Percentiles rank a stretch among this genome's conserved stretches.
Conservation (phyloP, 2,797 vertebrate genomes). For the Botia kubotai region DNA sequence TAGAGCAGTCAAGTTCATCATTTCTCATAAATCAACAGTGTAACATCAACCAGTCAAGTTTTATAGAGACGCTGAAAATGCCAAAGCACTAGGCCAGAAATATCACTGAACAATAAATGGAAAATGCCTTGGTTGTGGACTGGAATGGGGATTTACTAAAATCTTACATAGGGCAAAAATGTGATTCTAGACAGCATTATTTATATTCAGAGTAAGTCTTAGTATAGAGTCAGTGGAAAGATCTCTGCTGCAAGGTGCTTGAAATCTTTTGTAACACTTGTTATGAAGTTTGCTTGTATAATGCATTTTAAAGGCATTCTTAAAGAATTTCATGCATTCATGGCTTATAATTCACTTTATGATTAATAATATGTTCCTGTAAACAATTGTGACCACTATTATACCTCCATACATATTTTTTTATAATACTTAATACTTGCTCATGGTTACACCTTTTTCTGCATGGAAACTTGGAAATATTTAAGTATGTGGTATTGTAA, state of each 20-base stretch:
- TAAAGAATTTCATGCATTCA: no score
- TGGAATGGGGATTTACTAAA: conserved; percentile 20
- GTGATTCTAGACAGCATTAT: conserved; percentile 13
- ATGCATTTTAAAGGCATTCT: neutral
- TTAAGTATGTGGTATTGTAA: no score
- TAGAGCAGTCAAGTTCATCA: conserved; percentile 31
- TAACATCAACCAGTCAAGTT: conserved; percentile 34
- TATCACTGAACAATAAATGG: conserved; percentile 46
- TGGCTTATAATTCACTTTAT: no score
- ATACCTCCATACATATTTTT: neutral
- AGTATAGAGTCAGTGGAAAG: neutral
- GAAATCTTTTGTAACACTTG: neutral
- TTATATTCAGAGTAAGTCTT: conserved; percentile 24
- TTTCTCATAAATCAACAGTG: conserved; percentile 44
- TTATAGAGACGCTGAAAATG: conserved; percentile 42
- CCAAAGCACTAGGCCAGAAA: conserved; percentile 43
- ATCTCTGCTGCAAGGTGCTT: neutral
- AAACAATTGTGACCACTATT: neutral
- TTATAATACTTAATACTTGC: neutral
- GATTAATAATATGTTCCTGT: neutral
- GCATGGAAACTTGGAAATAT: no score
- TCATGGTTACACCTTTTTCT: no score
- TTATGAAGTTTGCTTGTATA: neutral
- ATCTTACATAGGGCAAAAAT: conserved; percentile 11
- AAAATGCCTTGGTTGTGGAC: conserved; percentile 11